Evolutionary conservation across 2,113 vertebrate species (phyloP), one percentile per base, ranked within the genome.

Genomic region (Meles meles): DNA sequence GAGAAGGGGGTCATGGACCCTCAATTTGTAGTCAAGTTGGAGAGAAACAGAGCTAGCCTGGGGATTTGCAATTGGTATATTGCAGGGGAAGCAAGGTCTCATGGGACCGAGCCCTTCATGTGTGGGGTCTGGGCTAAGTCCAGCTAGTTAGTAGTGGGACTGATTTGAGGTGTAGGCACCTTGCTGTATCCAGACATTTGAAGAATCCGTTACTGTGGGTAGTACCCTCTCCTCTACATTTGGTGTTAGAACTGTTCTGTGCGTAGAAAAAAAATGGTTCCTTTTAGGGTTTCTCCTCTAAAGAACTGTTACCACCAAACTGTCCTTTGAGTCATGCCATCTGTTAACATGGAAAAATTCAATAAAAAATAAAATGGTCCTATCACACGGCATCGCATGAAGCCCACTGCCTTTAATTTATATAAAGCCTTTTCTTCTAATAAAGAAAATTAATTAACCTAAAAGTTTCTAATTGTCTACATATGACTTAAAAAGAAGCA

Each of bases 361-460:
- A 39, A 47, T 39, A 25, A 67, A 49, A 31, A 57, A 39, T 37
- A 91, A 42, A 15, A 7, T 18, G 5, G 42, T 77, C 15, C 27
- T 77, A 18, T 18, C 27, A 77, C 27, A 47, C 14, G 9, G 42
- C 74, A 31, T 47, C 15, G 18, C 34, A 52, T 80, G 72, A 94
- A 92, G 81, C 84, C n/a, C 71, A 52, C 37, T n/a, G 39, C 59
- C 92, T 93, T 85, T 86, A 74, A 72, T 85, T 83, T 86, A 71
- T 88, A 39, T 42, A 83, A 77, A 77, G 10, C 39, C 27, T 72
- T 95, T 42, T 49, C 72, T 84, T 72, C 49, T 93, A 83, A 97
- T 65, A 85, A 18, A 74, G 79, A 79, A 80, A 94, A 95, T 97
- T 90, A 98, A 94, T 97, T 94, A 95, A 79, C 71, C 82, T 67